A percentile compares a stretch with the other conserved stretches of the same genome.
Conservation (phyloP, 2,113 vertebrate species). For the Cathartes aura region DNA sequence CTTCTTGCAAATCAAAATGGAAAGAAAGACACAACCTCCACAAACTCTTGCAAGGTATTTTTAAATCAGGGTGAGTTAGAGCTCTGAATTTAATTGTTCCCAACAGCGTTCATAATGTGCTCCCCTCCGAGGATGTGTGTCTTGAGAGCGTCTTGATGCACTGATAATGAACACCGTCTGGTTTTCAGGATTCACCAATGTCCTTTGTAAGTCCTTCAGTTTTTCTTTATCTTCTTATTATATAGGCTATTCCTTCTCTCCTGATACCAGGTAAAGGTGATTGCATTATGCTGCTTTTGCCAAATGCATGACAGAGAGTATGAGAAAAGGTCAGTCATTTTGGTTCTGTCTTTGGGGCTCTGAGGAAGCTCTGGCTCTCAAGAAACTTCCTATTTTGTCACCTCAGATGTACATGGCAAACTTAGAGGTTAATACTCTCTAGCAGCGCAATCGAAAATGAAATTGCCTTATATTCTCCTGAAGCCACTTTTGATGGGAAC, state of each 20-base stretch:
- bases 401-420: neutral
- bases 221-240: neutral
- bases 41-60: neutral
- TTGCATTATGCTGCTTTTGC: neutral
- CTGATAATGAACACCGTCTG: neutral
- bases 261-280: neutral
- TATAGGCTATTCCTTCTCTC: neutral
- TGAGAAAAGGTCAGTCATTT: slow-evolving; percentile 42
- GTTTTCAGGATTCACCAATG: neutral
- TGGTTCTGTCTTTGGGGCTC: neutral
- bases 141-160: neutral
- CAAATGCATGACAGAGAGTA: neutral
- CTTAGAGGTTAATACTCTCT: neutral
- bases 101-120: rapidly evolving
- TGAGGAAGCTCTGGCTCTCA: neutral
- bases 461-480: neutral
- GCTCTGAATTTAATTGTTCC: neutral
- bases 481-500: neutral
- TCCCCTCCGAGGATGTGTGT: rapidly evolving
- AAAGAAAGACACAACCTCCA: neutral
- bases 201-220: neutral
- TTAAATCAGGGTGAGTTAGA: neutral
- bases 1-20: neutral
- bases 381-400: neutral
- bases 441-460: neutral